These are phyloP conservation scores for Hystrix cristata DNA, from an alignment of 2,113 vertebrate species.

Conservation along the genomic window DNA sequence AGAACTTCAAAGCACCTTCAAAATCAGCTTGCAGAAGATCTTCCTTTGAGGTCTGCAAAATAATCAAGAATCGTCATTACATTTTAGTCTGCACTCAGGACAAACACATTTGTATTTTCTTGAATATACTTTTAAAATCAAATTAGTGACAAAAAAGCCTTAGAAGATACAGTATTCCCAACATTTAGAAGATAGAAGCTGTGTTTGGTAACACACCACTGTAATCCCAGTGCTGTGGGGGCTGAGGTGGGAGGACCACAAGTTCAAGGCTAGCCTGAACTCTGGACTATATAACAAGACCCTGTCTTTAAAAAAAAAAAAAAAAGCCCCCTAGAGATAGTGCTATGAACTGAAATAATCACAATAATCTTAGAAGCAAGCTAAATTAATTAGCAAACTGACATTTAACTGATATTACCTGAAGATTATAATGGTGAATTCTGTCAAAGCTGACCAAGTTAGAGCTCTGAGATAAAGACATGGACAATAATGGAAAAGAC, in stretches of 20 bases:
- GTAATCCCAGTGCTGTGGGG: neutral
- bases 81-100: slow-evolving; percentile 26
- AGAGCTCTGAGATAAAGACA: slow-evolving; percentile 25
- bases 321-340: neutral
- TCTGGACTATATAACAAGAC: neutral
- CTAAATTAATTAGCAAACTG: slow-evolving; percentile 42
- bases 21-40: slow-evolving; percentile 99
- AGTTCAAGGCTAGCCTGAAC: neutral
- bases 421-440: slow-evolving; percentile 26
- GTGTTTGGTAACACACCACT: neutral
- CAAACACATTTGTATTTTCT: slow-evolving; percentile 59
- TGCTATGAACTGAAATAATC: slow-evolving; percentile 18
- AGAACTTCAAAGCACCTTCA: slow-evolving; percentile 99
- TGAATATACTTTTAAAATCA: neutral
- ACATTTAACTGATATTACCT: slow-evolving; percentile 55
- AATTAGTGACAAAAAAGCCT: slow-evolving; percentile 55
- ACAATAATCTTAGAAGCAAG: slow-evolving; percentile 10
- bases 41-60: slow-evolving; percentile 97
- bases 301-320: neutral
- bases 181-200: neutral
- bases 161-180: slow-evolving; percentile 12
- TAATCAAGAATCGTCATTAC: slow-evolving; percentile 60
- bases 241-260: neutral
- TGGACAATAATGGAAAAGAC: neutral
- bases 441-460: slow-evolving; percentile 68